These are phyloP conservation scores for Pseudachorutes palmiensis DNA, from an alignment of 1,140 invertebrate genomes.

Conservation along the genomic window DNA sequence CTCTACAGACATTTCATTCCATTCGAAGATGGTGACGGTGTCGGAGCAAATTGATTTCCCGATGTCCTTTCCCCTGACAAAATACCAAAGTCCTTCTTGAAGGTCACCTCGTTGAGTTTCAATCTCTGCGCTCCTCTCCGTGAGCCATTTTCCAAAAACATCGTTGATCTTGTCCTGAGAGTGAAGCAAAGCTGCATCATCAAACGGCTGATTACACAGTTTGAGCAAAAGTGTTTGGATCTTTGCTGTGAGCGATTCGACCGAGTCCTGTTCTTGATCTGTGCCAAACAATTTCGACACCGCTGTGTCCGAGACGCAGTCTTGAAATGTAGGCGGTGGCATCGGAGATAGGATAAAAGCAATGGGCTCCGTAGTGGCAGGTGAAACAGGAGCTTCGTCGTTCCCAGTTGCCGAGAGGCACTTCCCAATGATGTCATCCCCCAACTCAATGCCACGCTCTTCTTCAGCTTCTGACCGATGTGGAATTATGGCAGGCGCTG, in stretches of 20 bases:
- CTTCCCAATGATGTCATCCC: background rate
- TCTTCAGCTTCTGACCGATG: background rate
- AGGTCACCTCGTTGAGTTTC: background rate
- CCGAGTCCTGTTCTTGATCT: background rate
- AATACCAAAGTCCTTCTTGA: background rate
- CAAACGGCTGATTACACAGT: background rate
- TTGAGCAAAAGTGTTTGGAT: background rate
- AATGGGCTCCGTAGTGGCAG: background rate
- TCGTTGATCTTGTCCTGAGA: background rate
- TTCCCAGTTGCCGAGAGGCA: background rate
- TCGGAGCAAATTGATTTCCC: background rate
- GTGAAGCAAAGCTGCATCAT: background rate
- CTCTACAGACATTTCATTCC: background rate
- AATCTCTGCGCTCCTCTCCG: background rate
- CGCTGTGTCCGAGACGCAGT: background rate
- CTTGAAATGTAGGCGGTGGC: background rate
- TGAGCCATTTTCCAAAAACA: background rate
- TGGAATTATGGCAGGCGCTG: background rate
- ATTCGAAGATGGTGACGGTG: background rate
- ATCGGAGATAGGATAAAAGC: background rate
- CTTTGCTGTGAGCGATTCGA: background rate
- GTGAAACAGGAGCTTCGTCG: background rate
- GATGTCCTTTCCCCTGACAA: background rate
- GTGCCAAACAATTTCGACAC: background rate
- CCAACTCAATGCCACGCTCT: background rate